Base-by-base conservation (phyloP, 64 coral and sea anemone species). In the Dendronephthya gigantea region DNA sequence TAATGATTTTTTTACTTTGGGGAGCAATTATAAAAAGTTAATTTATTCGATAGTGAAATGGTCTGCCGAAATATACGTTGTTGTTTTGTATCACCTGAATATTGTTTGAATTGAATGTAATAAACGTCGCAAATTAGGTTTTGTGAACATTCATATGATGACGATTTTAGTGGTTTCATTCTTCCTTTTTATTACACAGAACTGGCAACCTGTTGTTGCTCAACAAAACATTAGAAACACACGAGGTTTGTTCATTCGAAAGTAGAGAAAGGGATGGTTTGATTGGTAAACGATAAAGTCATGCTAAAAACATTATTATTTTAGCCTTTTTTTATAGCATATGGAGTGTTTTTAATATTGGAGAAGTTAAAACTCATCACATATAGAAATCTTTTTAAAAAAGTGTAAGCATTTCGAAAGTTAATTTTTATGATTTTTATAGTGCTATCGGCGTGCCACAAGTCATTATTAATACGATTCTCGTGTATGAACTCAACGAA, bases 321-420 rank as follows among this genome's bases (percentile, higher is more conserved):
- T 5, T 19, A 98, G 94, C 56, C 66, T 1, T 98, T 98, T 72
- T 93, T 98, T 33, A 93, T 98, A 41, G 87, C 91, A 66, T 98
- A 92, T 83, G 94, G 94, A 30, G 88, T 98, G 40, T 98, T 91
- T 50, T 87, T 98, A 3, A 98, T 98, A 39, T 82, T 98, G 39
- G 94, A 98, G 70, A 98, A 98, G 50, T 50, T 98, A 14, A 98
- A 98, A 83, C 93, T 98, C 45, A 93, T 98, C 30, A 98, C 94
- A 16, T 98, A 98, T 47, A 98, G 94, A 52, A 98, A 98, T 83
- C 89, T 98, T 52, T 98, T 98, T 82, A 98, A 98, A 83, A 98
- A 93, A 98, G 94, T 98, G 94, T 98, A 93, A 93, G 94, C 91
- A 31, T 32, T 29, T 32, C 14, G 23, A 8, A 56, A 56, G 17